Base-by-base conservation (phyloP, 2,888 invertebrate species). In the Campopleginae sp. region DNA sequence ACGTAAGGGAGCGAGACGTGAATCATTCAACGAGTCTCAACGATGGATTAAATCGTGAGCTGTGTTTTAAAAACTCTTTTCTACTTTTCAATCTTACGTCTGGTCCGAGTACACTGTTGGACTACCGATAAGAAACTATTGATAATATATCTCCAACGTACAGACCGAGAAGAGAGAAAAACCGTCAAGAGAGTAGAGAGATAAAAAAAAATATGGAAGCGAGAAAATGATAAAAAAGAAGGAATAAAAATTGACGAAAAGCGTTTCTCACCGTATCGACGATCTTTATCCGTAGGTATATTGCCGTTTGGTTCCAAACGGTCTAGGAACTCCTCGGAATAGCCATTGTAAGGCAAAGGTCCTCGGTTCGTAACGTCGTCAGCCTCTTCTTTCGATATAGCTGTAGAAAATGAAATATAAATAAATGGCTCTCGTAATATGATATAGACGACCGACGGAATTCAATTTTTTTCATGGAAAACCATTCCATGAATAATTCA, bases 301-400 rank as follows among this genome's bases (percentile, higher is more conserved):
- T 98, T 98, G 92, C 98, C 98, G 95, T 98, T 98, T 93, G 97
- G 98, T 95, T 98, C 98, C 92, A 98, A 96, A 94, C 98, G 96
- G 95, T 98, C 98, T 94, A 98, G 96, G 95, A 97, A 98, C 95
- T 98, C 98, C 93, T 98, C 98, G 83, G 98, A 98, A 95, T 98
- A 98, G 89, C 98, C 98, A 95, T 98, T 98, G 95, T 97, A 98
- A 88, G 97, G 96, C 94, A 98, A 96, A 95, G 97, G 98, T 93
- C 96, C 96, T 93, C 96, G 95, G 91, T 95, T 95, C 94, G 95
- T 93, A 88, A 94, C 94, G 88, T 96, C 96, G 95, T 97, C 96
- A 95, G 96, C 95, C 94, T 98, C 98, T 95, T 98, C 98, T 95
- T 98, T 98, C 94, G 98, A 97, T 93, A 97, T 97, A 93, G 98